These are phyloP conservation scores for Rambutsinella grinnellia DNA, from an alignment of 2,888 invertebrate species.

Conservation along the genomic window DNA sequence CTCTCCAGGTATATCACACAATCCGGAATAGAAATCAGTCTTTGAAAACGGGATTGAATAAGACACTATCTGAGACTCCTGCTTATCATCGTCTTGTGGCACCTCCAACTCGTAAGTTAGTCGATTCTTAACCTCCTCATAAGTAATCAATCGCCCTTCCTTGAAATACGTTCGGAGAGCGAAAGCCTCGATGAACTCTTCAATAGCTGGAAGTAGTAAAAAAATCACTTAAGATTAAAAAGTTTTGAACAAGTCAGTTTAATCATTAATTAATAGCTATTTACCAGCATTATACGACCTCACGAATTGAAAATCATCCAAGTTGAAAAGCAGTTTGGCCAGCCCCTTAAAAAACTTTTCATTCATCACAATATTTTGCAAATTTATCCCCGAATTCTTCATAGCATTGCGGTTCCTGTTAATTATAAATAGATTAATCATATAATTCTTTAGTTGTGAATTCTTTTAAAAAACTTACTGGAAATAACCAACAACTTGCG, in stretches of 20 bases:
- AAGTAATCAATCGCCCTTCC: conserved; percentile 11
- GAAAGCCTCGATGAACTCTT: conserved; percentile 33
- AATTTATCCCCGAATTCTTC: neutral
- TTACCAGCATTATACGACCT: conserved; percentile 24
- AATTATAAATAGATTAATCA: neutral
- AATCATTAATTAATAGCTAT: neutral
- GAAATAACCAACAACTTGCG: conserved; percentile 8
- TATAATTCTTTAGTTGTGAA: neutral
- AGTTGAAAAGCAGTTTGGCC: neutral
- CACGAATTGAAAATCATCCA: conserved; percentile 9
- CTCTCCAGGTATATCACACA: conserved; percentile 91
- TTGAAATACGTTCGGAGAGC: conserved; percentile 24
- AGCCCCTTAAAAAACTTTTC: conserved; percentile 22
- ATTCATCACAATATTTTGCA: conserved; percentile 7
- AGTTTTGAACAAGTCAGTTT: neutral
- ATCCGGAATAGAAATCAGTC: conserved; percentile 79
- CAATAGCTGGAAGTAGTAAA: conserved; percentile 5
- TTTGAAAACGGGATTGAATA: conserved; percentile 69
- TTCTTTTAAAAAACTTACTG: conserved; percentile 5
- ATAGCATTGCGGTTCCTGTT: conserved; percentile 11
- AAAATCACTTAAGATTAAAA: too few species aligned
- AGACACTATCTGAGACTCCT: conserved; percentile 65
- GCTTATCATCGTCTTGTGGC: neutral
- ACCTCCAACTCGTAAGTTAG: conserved; percentile 2
- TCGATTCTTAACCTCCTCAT: conserved; percentile 11